These are phyloP conservation scores for Onthophagus sagittarius DNA, from an alignment of 2,888 invertebrate genomes.

Conservation along the genomic window DNA sequence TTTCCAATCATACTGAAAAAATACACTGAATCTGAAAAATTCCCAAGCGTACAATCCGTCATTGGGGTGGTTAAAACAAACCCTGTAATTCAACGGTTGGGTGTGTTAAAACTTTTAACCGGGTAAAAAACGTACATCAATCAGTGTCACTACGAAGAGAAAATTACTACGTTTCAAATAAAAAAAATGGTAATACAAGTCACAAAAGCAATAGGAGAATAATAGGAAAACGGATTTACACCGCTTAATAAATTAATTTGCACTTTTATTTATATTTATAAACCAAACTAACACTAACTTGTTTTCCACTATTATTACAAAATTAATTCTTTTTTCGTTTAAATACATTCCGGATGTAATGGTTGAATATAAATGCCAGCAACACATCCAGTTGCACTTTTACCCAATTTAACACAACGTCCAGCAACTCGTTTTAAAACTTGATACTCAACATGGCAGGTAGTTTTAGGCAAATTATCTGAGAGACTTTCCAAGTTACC, in stretches of 20 bases:
- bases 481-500: background rate
- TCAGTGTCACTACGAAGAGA: background rate
- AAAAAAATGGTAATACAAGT: background rate
- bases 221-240: no score
- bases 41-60: background rate
- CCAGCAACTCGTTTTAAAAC: constrained; percentile 46
- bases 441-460: constrained; percentile 36
- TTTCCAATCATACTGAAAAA: background rate
- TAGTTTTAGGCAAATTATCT: constrained; percentile 10
- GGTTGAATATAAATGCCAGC: constrained; percentile 48
- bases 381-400: constrained; percentile 44
- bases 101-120: background rate
- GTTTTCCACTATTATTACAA: no score
- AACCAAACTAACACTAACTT: no score
- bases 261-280: no score
- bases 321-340: background rate
- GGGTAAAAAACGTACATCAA: background rate
- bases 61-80: background rate
- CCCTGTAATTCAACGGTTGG: background rate
- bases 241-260: no score
- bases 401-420: constrained; percentile 46
- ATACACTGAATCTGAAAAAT: background rate
- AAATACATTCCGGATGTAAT: constrained; percentile 48
- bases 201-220: no score
- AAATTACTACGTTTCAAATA: background rate